Percentiles rank a stretch among this genome's conserved stretches.
phyloP scores from a whole-genome alignment of 2,113 vertebrate species.

The Ifrita kowaldi region DNA sequence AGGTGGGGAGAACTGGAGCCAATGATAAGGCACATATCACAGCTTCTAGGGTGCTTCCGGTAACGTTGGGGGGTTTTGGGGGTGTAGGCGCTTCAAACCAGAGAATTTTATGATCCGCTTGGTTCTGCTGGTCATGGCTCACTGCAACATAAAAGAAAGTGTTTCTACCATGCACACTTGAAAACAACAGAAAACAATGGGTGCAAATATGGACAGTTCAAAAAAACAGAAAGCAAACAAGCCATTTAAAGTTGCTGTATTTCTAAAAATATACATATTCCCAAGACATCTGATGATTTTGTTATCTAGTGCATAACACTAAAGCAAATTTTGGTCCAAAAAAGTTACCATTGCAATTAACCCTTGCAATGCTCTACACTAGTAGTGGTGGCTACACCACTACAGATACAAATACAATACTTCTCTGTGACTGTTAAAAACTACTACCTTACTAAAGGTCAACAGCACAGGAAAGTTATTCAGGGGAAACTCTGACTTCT shows the following conservation, averaged over 20 bases:
- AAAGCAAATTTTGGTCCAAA: neutral
- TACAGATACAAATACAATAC: neutral
- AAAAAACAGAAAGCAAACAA: neutral
- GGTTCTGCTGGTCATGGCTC: no score
- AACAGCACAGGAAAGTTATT: neutral
- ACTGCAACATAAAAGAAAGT: neutral
- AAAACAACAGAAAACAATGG: neutral
- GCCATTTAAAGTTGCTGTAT: neutral
- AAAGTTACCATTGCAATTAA: neutral
- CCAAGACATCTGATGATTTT: neutral
- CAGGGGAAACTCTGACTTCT: neutral
- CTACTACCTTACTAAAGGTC: neutral
- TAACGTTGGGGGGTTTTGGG: no score
- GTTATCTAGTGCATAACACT: neutral
- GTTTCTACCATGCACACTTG: neutral
- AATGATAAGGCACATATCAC: no score
- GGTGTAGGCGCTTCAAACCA: no score
- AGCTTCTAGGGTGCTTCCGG: no score
- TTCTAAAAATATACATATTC: neutral
- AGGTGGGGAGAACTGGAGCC: no score
- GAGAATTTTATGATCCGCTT: no score
- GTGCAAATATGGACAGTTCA: neutral
- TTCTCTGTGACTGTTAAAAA: neutral
- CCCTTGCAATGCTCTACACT: neutral
- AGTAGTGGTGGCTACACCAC: neutral